Evolutionary conservation across 2,113 vertebrate species (phyloP), one percentile per base, ranked within the genome.

Genomic region (Macaca nemestrina): DNA sequence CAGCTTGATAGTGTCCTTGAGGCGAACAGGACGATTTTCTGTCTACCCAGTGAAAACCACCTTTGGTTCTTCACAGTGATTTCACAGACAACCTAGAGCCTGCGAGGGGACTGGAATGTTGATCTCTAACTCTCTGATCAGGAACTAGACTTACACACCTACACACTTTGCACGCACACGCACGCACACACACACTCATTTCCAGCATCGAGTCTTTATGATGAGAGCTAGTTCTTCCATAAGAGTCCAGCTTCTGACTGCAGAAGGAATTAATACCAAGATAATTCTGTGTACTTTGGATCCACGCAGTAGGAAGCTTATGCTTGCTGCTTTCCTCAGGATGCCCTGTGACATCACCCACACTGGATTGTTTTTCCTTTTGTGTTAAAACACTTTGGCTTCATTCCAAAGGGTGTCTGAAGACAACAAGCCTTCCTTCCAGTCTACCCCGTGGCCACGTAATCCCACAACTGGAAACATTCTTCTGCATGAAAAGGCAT

Each of bases 61-160:
- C 79, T 97, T 94, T 2, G 93, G 82, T 84, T 93, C 81, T 14
- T 84, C 78, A 18, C 32, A 97, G 43, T 80, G 79, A 35, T 38
- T 95, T 98, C 97, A 94, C 96, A 97, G 97, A 98, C 96, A 97
- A 88, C 76, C 94, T 35, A 88, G 93, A 95, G 86, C 67, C 82
- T 88, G 95, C 75, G 82, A 59, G 2, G 84, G 94, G 85, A 97
- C 93, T 96, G 83, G 93, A 93, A 38, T 96, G n/a, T 61, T 4
- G 76, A 27, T 67, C 97, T 94, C 52, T 88, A 97, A 97, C 94
- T 98, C 97, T 98, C 96, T 93, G 94, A 95, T 94, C 83, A 40
- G 57, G 0, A 80, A 61, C 32, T 64, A 83, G 97, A 90, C 96
- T 95, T 84, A 93, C 68, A 98, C 30, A 35, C 40, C 14, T 18